phyloP scores from a whole-genome alignment of 2,113 vertebrate genomes.

The Probosciger aterrimus region DNA sequence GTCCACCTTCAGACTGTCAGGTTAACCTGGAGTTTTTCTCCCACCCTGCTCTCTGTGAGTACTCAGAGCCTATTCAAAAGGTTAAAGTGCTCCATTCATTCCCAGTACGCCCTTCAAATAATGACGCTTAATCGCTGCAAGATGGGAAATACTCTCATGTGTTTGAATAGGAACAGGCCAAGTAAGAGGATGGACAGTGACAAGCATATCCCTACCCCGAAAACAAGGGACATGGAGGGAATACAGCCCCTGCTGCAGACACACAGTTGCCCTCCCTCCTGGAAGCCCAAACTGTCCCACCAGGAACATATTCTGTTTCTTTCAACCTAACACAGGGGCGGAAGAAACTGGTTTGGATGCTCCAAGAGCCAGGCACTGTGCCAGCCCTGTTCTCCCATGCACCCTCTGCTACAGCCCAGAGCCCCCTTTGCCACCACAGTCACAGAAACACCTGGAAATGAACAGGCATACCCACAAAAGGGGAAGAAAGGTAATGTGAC shows the following conservation, averaged over 20 bases:
- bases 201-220: fast-evolving
- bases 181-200: not conserved
- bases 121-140: not conserved
- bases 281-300: not conserved
- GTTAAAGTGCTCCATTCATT: not conserved
- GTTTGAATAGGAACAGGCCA: not conserved
- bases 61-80: not conserved
- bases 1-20: not conserved
- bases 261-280: not conserved
- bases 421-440: not conserved
- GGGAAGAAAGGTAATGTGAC: fast-evolving
- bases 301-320: fast-evolving
- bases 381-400: not conserved
- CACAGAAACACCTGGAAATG: not conserved
- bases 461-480: not conserved
- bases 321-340: not conserved
- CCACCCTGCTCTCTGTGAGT: not conserved
- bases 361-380: not conserved
- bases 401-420: not conserved
- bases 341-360: not conserved
- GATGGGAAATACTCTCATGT: not conserved
- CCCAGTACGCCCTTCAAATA: not conserved
- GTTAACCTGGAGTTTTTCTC: not conserved
- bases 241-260: not conserved
- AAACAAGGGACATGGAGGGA: not conserved